phyloP scores from a whole-genome alignment of 1,140 invertebrate genomes.

The Musca domestica region DNA sequence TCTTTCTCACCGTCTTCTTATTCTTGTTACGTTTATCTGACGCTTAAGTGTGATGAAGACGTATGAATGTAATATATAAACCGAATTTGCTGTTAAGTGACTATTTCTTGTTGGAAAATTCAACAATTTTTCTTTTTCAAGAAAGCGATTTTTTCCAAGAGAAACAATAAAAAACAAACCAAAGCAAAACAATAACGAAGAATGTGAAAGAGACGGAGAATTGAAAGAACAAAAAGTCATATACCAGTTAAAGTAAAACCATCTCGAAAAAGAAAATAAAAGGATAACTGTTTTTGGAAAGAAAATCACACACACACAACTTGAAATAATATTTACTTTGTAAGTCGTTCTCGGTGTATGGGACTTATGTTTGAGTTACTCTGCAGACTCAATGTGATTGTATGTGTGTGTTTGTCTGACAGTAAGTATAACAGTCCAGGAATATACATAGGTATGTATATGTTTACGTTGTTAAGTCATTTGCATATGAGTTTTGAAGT shows the following conservation, averaged over 20 bases:
- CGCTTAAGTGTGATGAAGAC: slow-evolving; percentile 21
- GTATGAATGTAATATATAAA: slow-evolving; percentile 22
- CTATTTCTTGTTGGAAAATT: slow-evolving; percentile 18
- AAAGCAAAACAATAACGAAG: neutral
- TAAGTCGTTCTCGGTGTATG: too few relatives aligned
- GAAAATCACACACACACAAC: neutral
- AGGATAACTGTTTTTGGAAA: neutral
- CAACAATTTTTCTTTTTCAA: slow-evolving; percentile 14
- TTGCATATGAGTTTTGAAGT: neutral
- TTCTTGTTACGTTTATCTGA: slow-evolving; percentile 9
- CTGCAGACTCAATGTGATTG: too few relatives aligned
- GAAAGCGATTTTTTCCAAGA: neutral
- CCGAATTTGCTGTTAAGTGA: slow-evolving; percentile 20
- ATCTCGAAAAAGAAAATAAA: neutral
- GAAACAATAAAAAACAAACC: neutral
- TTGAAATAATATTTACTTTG: too few relatives aligned
- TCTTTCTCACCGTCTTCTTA: too few relatives aligned
- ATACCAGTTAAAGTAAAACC: too few relatives aligned
- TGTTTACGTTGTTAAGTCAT: neutral
- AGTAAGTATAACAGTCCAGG: neutral
- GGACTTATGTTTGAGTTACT: too few relatives aligned
- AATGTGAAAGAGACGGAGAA: neutral
- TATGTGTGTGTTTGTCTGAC: too few relatives aligned
- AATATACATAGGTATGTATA: neutral
- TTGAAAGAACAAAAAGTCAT: neutral